Percentiles rank a stretch among this genome's conserved stretches.
Conservation (phyloP, 2,797 vertebrate genomes). For the Melanogrammus aeglefinus region DNA sequence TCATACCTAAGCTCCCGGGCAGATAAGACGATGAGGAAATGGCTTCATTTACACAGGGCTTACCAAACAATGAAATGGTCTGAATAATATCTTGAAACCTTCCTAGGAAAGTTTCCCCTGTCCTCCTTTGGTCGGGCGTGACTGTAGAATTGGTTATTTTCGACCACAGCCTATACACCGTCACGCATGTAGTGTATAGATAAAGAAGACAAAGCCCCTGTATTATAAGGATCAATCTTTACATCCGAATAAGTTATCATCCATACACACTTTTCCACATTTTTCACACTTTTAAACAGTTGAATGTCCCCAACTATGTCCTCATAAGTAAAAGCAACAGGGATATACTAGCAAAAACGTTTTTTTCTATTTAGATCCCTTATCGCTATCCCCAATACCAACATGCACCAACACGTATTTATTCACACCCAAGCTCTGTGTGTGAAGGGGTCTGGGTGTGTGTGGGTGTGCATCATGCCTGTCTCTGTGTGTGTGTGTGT, state of each 20-base stretch:
- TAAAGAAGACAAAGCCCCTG: neutral
- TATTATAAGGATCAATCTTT: neutral
- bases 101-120: neutral
- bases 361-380: neutral
- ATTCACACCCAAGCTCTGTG: neutral
- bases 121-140: neutral
- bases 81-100: neutral
- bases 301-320: neutral
- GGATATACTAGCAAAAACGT: no score
- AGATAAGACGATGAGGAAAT: slow-evolving; percentile 42
- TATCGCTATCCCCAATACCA: neutral
- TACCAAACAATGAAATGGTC: slow-evolving; percentile 12
- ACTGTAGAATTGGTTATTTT: neutral
- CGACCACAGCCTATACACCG: neutral
- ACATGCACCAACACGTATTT: neutral
- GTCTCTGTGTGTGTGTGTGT: slow-evolving; percentile 18
- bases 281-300: neutral
- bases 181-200: neutral
- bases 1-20: slow-evolving; percentile 13
- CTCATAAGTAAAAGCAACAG: neutral
- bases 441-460: neutral
- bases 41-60: slow-evolving; percentile 18
- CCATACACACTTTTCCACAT: neutral
- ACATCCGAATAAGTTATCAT: neutral
- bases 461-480: no score